Evolutionary conservation across 2,888 invertebrate genomes (phyloP).

Genomic region (Acanthosepion lycidas): DNA sequence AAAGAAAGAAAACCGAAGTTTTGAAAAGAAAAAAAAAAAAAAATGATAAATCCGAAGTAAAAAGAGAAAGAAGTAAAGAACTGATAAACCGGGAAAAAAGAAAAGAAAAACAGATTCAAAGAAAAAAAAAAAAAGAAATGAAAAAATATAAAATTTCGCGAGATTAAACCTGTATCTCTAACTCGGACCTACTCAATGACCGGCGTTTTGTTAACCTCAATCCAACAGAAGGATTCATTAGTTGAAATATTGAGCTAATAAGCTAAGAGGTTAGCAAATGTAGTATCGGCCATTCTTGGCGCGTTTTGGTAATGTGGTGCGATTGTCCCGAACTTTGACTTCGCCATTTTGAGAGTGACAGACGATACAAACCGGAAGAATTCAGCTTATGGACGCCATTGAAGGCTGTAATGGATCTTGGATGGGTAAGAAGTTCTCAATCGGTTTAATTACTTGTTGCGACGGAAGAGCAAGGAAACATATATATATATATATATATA

Average conservation of each 20-base stretch:
- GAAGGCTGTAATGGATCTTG: not conserved
- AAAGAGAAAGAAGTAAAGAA: not conserved
- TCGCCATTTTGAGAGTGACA: not conserved
- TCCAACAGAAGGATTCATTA: not conserved
- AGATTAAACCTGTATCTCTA: not conserved
- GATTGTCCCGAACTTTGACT: not conserved
- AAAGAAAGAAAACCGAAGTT: not conserved
- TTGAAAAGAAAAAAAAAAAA: not conserved
- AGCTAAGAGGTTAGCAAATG: slow-evolving; percentile 17
- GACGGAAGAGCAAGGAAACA: not conserved
- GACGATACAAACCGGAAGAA: not conserved
- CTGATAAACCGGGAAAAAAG: not conserved
- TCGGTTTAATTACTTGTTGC: not conserved
- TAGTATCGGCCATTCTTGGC: not conserved
- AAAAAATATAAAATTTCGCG: not conserved
- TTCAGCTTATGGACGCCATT: not conserved
- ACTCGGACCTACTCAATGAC: not conserved
- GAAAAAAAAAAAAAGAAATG: no score
- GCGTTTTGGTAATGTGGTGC: no score
- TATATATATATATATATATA: not conserved
- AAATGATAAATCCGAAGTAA: not conserved
- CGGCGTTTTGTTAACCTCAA: not conserved
- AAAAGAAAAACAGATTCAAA: not conserved
- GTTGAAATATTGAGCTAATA: slow-evolving; percentile 33
- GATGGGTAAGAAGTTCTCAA: not conserved